Percentiles rank a stretch among this genome's conserved stretches.
phyloP scores from a whole-genome alignment of 2,797 vertebrate species.

The Zenarchopterus dispar region DNA sequence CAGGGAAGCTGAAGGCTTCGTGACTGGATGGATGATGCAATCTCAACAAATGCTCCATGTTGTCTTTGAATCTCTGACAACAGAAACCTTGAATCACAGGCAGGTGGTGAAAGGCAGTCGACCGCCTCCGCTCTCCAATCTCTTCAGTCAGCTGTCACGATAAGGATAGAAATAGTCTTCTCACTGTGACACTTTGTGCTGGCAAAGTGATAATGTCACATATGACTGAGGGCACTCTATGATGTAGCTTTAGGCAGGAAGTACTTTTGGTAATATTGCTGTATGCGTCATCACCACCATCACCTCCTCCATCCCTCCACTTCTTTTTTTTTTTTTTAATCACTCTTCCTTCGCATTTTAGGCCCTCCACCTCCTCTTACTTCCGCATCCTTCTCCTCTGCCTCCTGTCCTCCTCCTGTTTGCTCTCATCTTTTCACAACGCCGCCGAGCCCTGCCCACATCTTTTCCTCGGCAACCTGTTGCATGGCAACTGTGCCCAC shows the following conservation, averaged over 20 bases:
- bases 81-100: constrained; percentile 1
- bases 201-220: constrained; percentile 6
- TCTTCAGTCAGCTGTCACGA: constrained; percentile 16
- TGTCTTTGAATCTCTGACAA: neutral
- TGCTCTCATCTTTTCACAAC: constrained; percentile 7
- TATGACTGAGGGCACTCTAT: neutral
- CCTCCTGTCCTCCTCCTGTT: constrained; percentile 4
- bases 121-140: constrained; percentile 1
- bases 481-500: constrained; percentile 82
- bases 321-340: neutral
- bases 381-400: neutral
- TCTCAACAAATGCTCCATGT: neutral
- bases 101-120: neutral
- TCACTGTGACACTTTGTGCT: constrained; percentile 7
- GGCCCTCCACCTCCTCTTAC: neutral
- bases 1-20: neutral
- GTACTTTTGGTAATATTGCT: neutral
- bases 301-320: neutral
- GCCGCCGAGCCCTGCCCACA: constrained; percentile 50
- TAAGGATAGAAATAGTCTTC: constrained; percentile 31
- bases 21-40: neutral
- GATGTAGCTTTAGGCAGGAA: constrained; percentile 30
- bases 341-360: neutral
- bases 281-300: constrained; percentile 21
- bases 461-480: constrained; percentile 62